Conservation (phyloP, 2,888 invertebrate genomes). For the Marasmarcha lunaedactyla region DNA sequence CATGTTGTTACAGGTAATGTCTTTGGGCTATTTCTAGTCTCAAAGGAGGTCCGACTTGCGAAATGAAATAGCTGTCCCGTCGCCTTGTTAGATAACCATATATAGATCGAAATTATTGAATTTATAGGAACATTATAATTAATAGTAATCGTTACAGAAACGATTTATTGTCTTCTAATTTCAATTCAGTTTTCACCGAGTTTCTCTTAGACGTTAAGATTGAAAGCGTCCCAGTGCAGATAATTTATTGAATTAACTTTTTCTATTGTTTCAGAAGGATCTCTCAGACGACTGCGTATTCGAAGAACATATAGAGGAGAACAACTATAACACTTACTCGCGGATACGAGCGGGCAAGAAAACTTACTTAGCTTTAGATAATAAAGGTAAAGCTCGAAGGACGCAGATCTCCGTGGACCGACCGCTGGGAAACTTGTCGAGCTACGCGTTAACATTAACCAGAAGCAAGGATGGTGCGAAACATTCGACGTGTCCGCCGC, state of each 20-base stretch:
- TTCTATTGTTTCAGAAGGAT: constrained; percentile 80
- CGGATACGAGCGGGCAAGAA: constrained; percentile 74
- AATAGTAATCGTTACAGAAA: no score
- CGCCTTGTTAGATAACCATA: background rate
- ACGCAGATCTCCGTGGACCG: constrained; percentile 77
- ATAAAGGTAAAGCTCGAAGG: constrained; percentile 77
- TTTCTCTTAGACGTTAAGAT: background rate
- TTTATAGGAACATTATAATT: no score
- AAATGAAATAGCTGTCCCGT: background rate
- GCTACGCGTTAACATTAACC: constrained; percentile 76
- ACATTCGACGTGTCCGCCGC: constrained; percentile 43
- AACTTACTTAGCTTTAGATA: constrained; percentile 83
- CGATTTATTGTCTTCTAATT: no score
- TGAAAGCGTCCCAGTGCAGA: no score
- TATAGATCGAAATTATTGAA: background rate
- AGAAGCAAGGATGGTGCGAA: constrained; percentile 43
- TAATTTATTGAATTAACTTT: no score
- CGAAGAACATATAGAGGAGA: constrained; percentile 87
- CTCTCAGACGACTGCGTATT: constrained; percentile 88
- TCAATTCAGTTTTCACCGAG: background rate
- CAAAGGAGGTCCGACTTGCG: constrained; percentile 35
- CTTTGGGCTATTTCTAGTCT: constrained; percentile 30
- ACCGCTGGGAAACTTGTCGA: constrained; percentile 79
- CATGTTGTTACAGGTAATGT: constrained; percentile 26
- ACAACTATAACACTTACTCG: constrained; percentile 89